Percentiles rank a stretch among this genome's conserved stretches.
phyloP scores from a whole-genome alignment of 1,140 invertebrate species.

The Archegozetes longisetosus region DNA sequence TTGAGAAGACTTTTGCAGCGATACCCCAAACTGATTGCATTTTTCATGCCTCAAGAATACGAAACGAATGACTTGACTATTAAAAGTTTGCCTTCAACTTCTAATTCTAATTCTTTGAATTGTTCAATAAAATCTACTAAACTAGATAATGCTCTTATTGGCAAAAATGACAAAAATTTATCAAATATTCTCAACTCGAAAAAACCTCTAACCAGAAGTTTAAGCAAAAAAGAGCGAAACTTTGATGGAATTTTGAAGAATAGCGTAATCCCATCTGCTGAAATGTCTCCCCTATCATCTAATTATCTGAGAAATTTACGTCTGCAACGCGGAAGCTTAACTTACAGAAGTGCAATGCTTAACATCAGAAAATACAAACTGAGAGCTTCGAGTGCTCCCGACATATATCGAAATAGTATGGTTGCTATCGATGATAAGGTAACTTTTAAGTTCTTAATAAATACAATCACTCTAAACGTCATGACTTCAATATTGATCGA shows the following conservation, averaged over 20 bases:
- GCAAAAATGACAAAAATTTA: too few species aligned
- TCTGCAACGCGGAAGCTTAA: constrained; percentile 33
- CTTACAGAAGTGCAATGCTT: constrained; percentile 61
- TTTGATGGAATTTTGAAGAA: neutral
- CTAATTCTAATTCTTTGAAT: neutral
- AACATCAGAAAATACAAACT: constrained; percentile 58
- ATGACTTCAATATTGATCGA: neutral
- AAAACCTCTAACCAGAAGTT: neutral
- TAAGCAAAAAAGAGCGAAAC: neutral
- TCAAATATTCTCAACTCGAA: neutral
- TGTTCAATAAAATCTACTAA: too few species aligned
- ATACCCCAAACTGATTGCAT: constrained; percentile 21
- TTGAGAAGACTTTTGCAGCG: constrained; percentile 20
- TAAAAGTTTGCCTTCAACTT: constrained; percentile 1
- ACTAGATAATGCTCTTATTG: too few species aligned
- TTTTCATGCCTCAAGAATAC: constrained; percentile 14
- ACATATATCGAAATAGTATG: constrained; percentile 78
- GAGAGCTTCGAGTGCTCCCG: constrained; percentile 68
- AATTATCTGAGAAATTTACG: constrained; percentile 4
- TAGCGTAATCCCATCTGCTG: neutral
- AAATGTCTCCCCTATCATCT: neutral
- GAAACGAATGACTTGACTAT: constrained; percentile 15
- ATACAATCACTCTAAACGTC: neutral
- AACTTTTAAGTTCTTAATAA: neutral
- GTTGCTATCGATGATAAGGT: constrained; percentile 50